Evolutionary conservation across 2,113 vertebrate genomes (phyloP).

Genomic region (Etheostoma cragini): DNA sequence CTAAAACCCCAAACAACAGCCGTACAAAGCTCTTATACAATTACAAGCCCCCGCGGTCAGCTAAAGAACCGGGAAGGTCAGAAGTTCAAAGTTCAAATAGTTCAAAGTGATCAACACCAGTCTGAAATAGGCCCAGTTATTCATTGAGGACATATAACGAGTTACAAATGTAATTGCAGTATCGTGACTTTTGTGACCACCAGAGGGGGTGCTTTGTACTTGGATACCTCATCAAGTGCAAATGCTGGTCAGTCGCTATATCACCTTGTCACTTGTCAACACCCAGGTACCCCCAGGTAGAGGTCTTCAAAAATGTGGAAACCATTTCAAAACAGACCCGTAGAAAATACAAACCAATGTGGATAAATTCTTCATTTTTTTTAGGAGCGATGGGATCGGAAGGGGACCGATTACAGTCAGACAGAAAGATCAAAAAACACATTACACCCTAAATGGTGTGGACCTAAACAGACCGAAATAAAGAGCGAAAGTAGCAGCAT

Average conservation of each 20-base stretch:
- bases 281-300: background rate
- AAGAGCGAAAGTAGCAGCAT: background rate
- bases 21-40: constrained; percentile 65
- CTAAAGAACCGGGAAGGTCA: constrained; percentile 52
- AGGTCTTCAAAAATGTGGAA: background rate
- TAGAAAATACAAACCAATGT: background rate
- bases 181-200: constrained; percentile 24
- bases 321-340: background rate
- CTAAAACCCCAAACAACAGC: constrained; percentile 71
- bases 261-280: background rate
- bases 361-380: background rate
- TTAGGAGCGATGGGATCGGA: background rate
- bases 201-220: constrained; percentile 24
- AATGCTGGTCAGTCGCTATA: background rate
- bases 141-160: constrained; percentile 29
- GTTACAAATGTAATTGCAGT: constrained; percentile 38
- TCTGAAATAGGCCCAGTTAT: constrained; percentile 26
- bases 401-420: background rate
- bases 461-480: background rate
- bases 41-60: constrained; percentile 53
- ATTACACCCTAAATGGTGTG: background rate
- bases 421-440: background rate
- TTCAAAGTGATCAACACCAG: constrained; percentile 55
- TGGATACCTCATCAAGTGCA: background rate
- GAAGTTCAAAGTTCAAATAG: constrained; percentile 70